Percentiles rank a stretch among this genome's conserved stretches.
Evolutionary conservation across 2,888 invertebrate species (phyloP).

Genomic region (Nudaria mundana): DNA sequence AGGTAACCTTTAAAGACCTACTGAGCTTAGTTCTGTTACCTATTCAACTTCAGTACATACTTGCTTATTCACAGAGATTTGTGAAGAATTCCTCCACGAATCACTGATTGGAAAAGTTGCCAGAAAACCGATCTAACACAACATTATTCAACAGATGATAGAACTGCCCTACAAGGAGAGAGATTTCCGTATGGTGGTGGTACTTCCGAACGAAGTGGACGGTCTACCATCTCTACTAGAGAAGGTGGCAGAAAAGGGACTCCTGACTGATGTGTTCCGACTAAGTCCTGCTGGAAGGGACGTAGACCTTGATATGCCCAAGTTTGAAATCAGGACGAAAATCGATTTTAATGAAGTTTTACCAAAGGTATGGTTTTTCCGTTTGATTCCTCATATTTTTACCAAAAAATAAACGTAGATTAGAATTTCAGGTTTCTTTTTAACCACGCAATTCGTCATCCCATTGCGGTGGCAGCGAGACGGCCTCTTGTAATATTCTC

Average conservation of each 20-base stretch:
- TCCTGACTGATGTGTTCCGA: conserved; percentile 43
- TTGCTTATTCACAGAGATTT: too few relatives aligned
- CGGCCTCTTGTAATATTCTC: too few relatives aligned
- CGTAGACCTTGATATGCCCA: conserved; percentile 45
- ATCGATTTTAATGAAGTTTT: conserved; percentile 43
- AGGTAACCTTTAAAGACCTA: conserved; percentile 27
- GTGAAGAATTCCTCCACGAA: not conserved
- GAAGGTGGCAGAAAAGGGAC: conserved; percentile 41
- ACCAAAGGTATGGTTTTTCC: conserved; percentile 43
- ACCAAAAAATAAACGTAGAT: too few relatives aligned
- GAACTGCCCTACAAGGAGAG: conserved; percentile 55
- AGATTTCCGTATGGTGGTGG: conserved; percentile 53
- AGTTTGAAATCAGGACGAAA: conserved; percentile 48
- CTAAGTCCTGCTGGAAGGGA: conserved; percentile 33
- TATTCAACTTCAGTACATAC: too few relatives aligned
- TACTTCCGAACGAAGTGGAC: conserved; percentile 48
- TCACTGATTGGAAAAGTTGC: not conserved
- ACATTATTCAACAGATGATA: conserved; percentile 44
- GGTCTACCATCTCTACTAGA: conserved; percentile 45
- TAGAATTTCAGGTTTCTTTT: too few relatives aligned
- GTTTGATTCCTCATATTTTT: not conserved
- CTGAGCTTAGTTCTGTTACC: too few relatives aligned
- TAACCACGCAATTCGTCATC: too few relatives aligned
- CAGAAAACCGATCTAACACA: too few relatives aligned
- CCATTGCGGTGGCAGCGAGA: too few relatives aligned